phyloP scores from a whole-genome alignment of 2,113 vertebrate species.

The Ctenodactylus gundi region DNA sequence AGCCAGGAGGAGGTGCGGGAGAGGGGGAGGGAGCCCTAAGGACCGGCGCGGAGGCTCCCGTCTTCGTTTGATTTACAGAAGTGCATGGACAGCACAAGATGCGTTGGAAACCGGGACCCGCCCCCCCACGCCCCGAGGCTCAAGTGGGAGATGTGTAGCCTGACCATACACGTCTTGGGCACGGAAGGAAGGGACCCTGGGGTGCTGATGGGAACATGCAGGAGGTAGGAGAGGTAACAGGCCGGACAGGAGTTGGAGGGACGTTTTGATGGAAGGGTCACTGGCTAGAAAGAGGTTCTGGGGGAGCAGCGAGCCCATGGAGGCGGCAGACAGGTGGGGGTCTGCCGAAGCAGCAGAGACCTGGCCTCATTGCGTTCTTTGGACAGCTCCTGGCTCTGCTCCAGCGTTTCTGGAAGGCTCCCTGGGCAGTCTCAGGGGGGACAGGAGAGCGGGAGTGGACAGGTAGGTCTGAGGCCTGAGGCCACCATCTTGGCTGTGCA shows the following conservation, averaged over 20 bases:
- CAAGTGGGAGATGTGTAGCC: not conserved
- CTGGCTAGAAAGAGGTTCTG: not conserved
- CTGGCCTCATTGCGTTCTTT: not conserved
- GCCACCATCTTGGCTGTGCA: not conserved
- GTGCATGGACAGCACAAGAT: not conserved
- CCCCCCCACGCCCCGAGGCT: not conserved
- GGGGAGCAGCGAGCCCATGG: not conserved
- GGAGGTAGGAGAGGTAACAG: not conserved
- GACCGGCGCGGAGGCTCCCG: not conserved
- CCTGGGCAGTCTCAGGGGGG: not conserved
- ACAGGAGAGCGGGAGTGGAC: not conserved
- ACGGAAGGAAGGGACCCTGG: not conserved
- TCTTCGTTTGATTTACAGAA: conserved; percentile 40
- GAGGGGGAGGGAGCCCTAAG: not conserved
- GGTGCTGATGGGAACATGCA: not conserved
- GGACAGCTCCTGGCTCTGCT: not conserved
- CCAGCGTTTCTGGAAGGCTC: not conserved
- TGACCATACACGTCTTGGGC: not conserved
- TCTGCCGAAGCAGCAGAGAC: conserved; percentile 33
- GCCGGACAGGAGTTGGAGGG: not conserved
- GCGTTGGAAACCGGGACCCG: not conserved
- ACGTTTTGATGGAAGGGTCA: not conserved
- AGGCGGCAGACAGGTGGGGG: not conserved
- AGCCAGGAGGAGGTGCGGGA: not conserved
- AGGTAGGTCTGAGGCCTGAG: not conserved